Conservation (phyloP, 2,113 vertebrate species). For the Acrocephalus arundinaceus region DNA sequence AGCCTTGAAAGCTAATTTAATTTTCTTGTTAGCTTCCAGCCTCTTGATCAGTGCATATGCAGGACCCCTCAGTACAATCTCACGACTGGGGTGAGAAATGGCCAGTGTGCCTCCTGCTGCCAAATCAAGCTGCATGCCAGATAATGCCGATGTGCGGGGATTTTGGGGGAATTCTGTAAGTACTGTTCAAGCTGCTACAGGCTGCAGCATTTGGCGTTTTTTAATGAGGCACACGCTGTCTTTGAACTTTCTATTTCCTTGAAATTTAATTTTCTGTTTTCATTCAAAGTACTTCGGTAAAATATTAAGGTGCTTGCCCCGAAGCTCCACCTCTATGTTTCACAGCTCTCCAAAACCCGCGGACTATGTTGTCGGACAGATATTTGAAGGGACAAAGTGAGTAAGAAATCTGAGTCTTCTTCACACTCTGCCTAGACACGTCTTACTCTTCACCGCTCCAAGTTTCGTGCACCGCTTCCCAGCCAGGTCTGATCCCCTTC, state of each 20-base stretch:
- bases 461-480: not conserved
- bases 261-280: not conserved
- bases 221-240: not conserved
- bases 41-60: not conserved
- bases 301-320: not conserved
- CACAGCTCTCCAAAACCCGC: not conserved
- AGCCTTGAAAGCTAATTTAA: not conserved
- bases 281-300: not conserved
- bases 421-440: not conserved
- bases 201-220: not conserved
- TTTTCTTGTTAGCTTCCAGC: not conserved
- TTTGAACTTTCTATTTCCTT: not conserved
- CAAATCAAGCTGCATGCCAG: not conserved
- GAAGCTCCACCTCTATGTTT: not conserved
- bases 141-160: not conserved
- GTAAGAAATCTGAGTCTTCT: not conserved
- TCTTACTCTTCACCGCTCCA: not conserved
- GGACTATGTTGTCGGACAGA: accelerated
- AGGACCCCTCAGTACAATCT: not conserved
- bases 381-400: not conserved
- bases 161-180: not conserved
- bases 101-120: not conserved
- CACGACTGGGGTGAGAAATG: not conserved
- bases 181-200: not conserved
- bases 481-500: too few relatives aligned